Percentiles rank a stretch among this genome's conserved stretches.
phyloP scores from a whole-genome alignment of 1,140 invertebrate species.

The Drosophila chauvacae region DNA sequence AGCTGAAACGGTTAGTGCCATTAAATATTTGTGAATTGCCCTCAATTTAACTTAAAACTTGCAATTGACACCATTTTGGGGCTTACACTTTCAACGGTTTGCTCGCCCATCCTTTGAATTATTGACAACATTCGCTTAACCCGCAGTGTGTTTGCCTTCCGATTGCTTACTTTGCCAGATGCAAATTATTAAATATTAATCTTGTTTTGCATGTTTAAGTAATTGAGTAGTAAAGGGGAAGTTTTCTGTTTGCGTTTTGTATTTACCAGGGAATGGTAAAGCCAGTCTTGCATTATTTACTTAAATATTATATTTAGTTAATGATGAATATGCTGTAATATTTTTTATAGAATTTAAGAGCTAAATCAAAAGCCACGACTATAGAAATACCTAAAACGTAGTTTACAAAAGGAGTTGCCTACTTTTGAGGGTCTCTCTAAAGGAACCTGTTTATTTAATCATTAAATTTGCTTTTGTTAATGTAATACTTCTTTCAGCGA shows the following conservation, averaged over 20 bases:
- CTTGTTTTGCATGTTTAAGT: conserved; percentile 1
- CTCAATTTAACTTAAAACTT: conserved; percentile 8
- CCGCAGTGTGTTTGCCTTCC: conserved; percentile 7
- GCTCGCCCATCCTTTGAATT: conserved; percentile 29
- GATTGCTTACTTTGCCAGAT: conserved; percentile 13
- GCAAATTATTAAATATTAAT: conserved; percentile 30
- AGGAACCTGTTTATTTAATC: not conserved
- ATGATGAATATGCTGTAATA: not conserved
- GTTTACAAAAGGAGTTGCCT: not conserved
- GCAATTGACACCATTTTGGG: conserved; percentile 11
- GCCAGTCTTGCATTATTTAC: too few species aligned
- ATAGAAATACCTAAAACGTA: too few species aligned
- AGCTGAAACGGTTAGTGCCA: not conserved
- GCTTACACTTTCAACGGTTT: conserved; percentile 12
- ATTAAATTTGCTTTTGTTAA: not conserved
- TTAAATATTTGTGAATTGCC: conserved; percentile 41
- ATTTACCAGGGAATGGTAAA: not conserved
- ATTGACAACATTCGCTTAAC: conserved; percentile 31
- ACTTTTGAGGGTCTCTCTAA: not conserved
- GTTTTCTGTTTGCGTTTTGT: conserved; percentile 1
- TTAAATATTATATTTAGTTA: not conserved
- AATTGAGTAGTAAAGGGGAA: not conserved
- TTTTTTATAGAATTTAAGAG: not conserved
- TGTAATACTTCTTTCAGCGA: accelerated
- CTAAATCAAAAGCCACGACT: too few species aligned